Conservation (phyloP, 1,140 invertebrate species). For the Zaprionus africanus region DNA sequence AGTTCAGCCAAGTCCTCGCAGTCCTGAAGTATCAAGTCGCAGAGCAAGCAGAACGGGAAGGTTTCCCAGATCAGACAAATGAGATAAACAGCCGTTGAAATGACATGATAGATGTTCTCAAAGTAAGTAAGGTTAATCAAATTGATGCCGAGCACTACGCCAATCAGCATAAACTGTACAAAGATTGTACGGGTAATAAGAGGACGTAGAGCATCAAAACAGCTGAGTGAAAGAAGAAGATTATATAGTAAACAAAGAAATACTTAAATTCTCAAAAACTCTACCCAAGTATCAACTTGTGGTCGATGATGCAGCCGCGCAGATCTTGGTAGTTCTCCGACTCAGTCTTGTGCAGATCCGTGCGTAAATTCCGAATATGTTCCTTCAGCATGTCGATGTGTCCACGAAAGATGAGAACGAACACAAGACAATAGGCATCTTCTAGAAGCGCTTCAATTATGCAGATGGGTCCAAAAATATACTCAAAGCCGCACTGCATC, state of each 20-base stretch:
- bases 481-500: constrained; percentile 14
- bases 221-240: not conserved
- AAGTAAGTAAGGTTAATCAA: constrained; percentile 7
- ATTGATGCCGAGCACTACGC: constrained; percentile 10
- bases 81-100: constrained; percentile 7
- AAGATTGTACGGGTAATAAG: constrained; percentile 11
- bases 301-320: constrained; percentile 52
- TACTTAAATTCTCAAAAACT: not conserved
- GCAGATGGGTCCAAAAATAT: not conserved
- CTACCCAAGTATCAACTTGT: constrained; percentile 41
- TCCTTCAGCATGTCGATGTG: constrained; percentile 23
- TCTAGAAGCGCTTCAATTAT: not conserved
- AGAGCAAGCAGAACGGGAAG: constrained; percentile 29
- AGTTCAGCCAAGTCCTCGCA: constrained; percentile 4
- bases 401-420: not conserved
- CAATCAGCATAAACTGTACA: constrained; percentile 28
- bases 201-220: constrained; percentile 9
- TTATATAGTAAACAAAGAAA: not conserved
- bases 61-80: constrained; percentile 11
- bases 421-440: not conserved
- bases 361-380: constrained; percentile 42
- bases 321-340: constrained; percentile 46
- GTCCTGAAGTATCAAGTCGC: not conserved
- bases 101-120: not conserved
- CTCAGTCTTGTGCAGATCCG: constrained; percentile 22